A percentile compares a stretch with the other conserved stretches of the same genome.
Evolutionary conservation across 2,113 vertebrate genomes (phyloP).

Genomic region (Pan troglodytes): NHGRI_mPanTro3-v2.1_pri NC_072402.2:124129501-124130000

Average conservation of each 20-base stretch:
- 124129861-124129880: not conserved
- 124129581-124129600: not conserved
- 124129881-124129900: not conserved
- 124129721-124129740: not conserved
- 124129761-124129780: not conserved
- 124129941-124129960: not conserved
- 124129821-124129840: not conserved
- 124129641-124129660: not conserved
- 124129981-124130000: conserved; percentile 17
- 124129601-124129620: not conserved
- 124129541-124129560: too few species aligned
- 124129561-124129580: too few species aligned
- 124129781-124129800: not conserved
- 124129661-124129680: not conserved
- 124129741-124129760: not conserved
- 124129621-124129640: not conserved
- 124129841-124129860: not conserved
- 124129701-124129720: not conserved
- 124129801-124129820: not conserved
- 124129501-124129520: too few species aligned
- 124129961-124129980: not conserved
- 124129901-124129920: not conserved
- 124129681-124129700: not conserved
- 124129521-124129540: too few species aligned
- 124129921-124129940: too few species aligned